Evolutionary conservation across 2,888 invertebrate genomes (phyloP).

Genomic region (Diarsia mendica): DNA sequence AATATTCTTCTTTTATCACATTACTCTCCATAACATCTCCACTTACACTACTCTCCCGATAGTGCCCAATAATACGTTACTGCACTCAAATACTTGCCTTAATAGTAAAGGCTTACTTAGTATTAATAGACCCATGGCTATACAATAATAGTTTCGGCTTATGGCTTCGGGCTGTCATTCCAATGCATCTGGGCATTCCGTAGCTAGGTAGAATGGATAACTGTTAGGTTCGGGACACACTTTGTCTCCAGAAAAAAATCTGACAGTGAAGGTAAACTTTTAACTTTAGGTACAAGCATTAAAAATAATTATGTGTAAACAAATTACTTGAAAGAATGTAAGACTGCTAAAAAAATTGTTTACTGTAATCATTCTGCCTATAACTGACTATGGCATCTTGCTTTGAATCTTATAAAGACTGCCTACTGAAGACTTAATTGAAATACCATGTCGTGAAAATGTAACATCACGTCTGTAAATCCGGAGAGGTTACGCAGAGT

Average conservation of each 20-base stretch:
- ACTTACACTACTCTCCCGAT: conserved; percentile 4
- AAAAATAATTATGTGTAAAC: too few species aligned
- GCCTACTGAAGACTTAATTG: too few species aligned
- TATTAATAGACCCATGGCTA: conserved; percentile 49
- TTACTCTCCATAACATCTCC: neutral
- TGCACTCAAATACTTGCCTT: conserved; percentile 13
- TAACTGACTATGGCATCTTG: too few species aligned
- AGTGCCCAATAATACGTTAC: conserved; percentile 22
- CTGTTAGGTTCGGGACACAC: conserved; percentile 28
- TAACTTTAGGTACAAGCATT: too few species aligned
- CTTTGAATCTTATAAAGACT: too few species aligned
- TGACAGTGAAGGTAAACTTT: too few species aligned
- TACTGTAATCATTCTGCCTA: too few species aligned
- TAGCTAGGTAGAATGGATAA: conserved; percentile 11
- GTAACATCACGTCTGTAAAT: too few species aligned
- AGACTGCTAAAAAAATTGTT: too few species aligned
- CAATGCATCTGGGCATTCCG: conserved; percentile 60
- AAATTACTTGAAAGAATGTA: too few species aligned
- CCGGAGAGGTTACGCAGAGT: too few species aligned
- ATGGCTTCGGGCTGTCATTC: conserved; percentile 57
- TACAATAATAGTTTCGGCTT: conserved; percentile 49
- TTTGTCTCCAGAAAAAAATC: neutral
- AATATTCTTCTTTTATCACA: neutral
- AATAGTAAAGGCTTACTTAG: conserved; percentile 39
- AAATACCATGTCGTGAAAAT: too few species aligned